Evolutionary conservation across 2,888 invertebrate genomes (phyloP), one percentile per base, ranked within the genome.

Genomic region (Cataglyphis rosenhaueri): DNA sequence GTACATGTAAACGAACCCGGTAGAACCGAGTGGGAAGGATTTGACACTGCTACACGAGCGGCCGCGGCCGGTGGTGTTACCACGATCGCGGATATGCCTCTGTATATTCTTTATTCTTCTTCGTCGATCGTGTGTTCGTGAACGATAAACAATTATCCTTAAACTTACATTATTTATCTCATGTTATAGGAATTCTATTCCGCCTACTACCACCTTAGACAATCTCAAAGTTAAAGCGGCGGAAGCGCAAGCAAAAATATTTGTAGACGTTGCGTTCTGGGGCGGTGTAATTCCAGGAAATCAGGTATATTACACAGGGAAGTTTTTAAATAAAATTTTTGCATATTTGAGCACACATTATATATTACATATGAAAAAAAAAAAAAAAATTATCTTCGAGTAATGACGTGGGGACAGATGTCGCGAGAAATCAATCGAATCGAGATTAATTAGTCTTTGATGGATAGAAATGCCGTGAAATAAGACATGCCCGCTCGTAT

Each of bases 1-100:
- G 97, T 97, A 6, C 97, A 97, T 87, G 96, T 97, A 1, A 97
- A 97, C 90, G 97, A 97, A 91, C 97, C 97, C 0, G 97, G 97
- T 0, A 95, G 97, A 59, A 96, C 96, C 0, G 96, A 96, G 38
- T 97, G 97, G 97, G 97, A 97, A 94, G 97, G 97, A 25, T 97
- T 96, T 93, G 95, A 95, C 59, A 96, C 96, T 0, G 97, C 97
- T n/a, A 97, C 97, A 1, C 95, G 95, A 91, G 97, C 97, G 4
- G 97, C 97, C 0, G 97, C 97, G 0, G 96, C 96, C 3, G 97
- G 97, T 5, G 97, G 97, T 48, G 96, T 97, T 81, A 97, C 97
- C 4, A 97, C 97, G 70, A 96, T 97, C 64, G 95, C 96, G 41
- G 97, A 97, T 92, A 96, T 97, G 96, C 97, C 97, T 21, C 94